Evolutionary conservation across 2,797 vertebrate genomes (phyloP).

Genomic region (Buceros bicornis): DNA sequence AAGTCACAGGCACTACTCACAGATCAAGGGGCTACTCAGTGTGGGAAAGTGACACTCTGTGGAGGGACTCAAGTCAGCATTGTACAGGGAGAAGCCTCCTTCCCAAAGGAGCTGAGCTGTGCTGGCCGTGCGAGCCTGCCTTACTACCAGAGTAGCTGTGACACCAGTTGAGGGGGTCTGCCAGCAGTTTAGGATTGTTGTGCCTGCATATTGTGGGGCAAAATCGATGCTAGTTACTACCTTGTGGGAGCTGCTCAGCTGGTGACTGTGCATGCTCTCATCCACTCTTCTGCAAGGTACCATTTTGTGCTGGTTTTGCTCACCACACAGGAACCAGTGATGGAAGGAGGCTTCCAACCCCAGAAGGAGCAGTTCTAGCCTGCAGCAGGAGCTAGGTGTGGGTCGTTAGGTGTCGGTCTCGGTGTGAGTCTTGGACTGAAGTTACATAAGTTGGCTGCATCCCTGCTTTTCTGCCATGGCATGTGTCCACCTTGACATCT

Average conservation of each 20-base stretch:
- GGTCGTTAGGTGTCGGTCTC: background rate
- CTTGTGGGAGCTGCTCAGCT: background rate
- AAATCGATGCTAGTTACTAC: background rate
- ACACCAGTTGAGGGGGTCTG: background rate
- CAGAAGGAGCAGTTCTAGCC: background rate
- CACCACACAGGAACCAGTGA: background rate
- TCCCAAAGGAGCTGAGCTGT: background rate
- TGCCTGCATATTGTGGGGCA: background rate
- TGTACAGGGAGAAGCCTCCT: background rate
- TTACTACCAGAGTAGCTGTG: background rate
- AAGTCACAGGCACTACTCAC: constrained; percentile 8
- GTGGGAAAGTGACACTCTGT: constrained; percentile 11
- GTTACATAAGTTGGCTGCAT: background rate
- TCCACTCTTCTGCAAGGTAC: background rate
- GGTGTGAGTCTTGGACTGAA: background rate
- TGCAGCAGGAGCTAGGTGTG: background rate
- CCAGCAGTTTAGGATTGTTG: background rate
- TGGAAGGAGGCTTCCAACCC: background rate
- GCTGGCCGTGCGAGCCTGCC: background rate
- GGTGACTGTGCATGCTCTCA: background rate
- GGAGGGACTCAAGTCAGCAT: background rate
- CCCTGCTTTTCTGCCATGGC: background rate
- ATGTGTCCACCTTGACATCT: background rate
- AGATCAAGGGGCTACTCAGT: background rate
- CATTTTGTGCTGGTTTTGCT: background rate